These are phyloP conservation scores for Epistrophella euchroma DNA, from an alignment of 2,888 invertebrate species.

Conservation along the genomic window DNA sequence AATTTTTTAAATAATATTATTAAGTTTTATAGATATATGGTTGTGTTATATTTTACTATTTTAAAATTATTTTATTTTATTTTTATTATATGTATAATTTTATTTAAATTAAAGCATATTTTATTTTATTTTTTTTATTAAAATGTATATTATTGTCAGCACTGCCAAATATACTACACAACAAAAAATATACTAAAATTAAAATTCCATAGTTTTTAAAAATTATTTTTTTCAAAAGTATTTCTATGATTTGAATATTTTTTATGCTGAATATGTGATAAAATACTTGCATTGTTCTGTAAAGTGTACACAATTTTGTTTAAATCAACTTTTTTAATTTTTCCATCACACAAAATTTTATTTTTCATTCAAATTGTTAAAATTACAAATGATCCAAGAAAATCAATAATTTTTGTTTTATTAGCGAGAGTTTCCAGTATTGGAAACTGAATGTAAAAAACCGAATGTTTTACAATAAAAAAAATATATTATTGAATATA, in stretches of 20 bases:
- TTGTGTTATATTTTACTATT: conserved; percentile 56
- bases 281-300: not conserved
- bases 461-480: too few relatives aligned
- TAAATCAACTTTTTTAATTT: too few relatives aligned
- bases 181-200: conserved; percentile 17
- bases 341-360: too few relatives aligned
- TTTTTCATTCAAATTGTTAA: too few relatives aligned
- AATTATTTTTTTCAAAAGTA: not conserved
- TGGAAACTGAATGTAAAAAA: too few relatives aligned
- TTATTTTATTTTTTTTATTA: not conserved
- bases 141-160: conserved; percentile 64
- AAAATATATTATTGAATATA: too few relatives aligned
- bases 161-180: conserved; percentile 64
- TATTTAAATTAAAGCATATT: conserved; percentile 9
- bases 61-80: conserved; percentile 4
- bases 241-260: not conserved
- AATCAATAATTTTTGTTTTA: too few relatives aligned
- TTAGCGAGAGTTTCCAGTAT: too few relatives aligned
- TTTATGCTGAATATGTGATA: conserved; percentile 50
- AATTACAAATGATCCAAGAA: too few relatives aligned
- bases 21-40: conserved; percentile 35
- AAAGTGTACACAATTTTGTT: not conserved
- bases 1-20: conserved; percentile 14
- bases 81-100: conserved; percentile 1
- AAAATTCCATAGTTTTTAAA: conserved; percentile 18